Evolutionary conservation across 1,140 invertebrate species (phyloP).

Genomic region (Orchestia grillus): DNA sequence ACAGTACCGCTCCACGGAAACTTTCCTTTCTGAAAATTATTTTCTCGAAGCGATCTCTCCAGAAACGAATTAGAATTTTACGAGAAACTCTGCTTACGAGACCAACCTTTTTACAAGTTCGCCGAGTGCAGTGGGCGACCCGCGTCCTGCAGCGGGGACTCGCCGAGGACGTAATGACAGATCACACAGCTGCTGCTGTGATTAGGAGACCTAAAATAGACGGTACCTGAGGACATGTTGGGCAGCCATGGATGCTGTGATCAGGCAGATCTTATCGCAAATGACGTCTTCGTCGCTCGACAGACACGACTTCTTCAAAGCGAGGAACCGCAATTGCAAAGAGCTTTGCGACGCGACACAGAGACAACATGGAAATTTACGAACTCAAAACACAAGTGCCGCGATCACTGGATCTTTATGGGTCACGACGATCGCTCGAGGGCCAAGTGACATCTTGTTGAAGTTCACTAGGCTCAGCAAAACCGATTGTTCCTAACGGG

Average conservation of each 20-base stretch:
- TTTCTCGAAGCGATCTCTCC: too few species aligned
- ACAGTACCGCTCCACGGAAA: too few species aligned
- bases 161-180: not conserved
- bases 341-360: not conserved
- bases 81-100: not conserved
- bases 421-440: not conserved
- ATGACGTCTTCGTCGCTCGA: not conserved
- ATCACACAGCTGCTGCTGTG: not conserved
- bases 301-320: not conserved
- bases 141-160: not conserved
- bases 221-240: not conserved
- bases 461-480: not conserved
- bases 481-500: not conserved
- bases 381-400: not conserved
- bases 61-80: too few species aligned
- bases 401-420: not conserved
- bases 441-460: not conserved
- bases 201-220: not conserved
- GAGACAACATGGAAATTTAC: not conserved
- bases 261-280: not conserved
- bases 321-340: not conserved
- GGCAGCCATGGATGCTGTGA: not conserved
- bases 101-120: not conserved
- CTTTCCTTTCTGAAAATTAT: too few species aligned
- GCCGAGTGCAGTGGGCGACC: not conserved